Percentiles rank a stretch among this genome's conserved stretches.
Conservation (phyloP, 2,888 invertebrate species). For the Carterocephalus palaemon region DNA sequence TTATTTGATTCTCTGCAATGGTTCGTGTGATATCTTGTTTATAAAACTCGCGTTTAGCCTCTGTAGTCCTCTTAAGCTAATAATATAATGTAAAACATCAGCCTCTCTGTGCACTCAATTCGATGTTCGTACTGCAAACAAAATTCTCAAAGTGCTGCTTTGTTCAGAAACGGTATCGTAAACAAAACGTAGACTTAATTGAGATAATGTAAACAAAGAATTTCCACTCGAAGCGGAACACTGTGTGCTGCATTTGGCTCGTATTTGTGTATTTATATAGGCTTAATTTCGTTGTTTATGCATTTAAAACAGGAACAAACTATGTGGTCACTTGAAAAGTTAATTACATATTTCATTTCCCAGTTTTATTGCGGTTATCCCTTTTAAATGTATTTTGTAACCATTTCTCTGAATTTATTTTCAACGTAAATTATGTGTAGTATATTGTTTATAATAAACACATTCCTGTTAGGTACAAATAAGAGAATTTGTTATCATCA, state of each 20-base stretch:
- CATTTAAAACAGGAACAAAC: conserved; percentile 25
- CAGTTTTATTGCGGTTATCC: conserved; percentile 1
- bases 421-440: too few species aligned
- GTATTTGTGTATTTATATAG: conserved; percentile 31
- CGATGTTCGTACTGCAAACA: conserved; percentile 44
- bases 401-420: too few species aligned
- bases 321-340: conserved; percentile 11
- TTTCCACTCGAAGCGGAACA: conserved; percentile 56
- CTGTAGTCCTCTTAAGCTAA: too few species aligned
- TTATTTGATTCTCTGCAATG: too few species aligned
- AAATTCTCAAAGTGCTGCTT: conserved; percentile 60
- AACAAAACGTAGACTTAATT: conserved; percentile 74
- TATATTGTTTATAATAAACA: too few species aligned
- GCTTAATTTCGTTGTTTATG: conserved; percentile 31
- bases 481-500: not conserved
- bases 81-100: conserved; percentile 7
- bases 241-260: conserved; percentile 31
- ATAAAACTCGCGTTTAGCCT: too few species aligned
- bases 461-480: too few species aligned
- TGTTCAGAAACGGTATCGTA: conserved; percentile 50
- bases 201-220: conserved; percentile 72
- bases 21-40: too few species aligned
- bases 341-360: conserved; percentile 14
- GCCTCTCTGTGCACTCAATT: conserved; percentile 7
- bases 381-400: too few species aligned